Conservation (phyloP, 2,888 invertebrate genomes). For the Drosophila vallismaia region DNA sequence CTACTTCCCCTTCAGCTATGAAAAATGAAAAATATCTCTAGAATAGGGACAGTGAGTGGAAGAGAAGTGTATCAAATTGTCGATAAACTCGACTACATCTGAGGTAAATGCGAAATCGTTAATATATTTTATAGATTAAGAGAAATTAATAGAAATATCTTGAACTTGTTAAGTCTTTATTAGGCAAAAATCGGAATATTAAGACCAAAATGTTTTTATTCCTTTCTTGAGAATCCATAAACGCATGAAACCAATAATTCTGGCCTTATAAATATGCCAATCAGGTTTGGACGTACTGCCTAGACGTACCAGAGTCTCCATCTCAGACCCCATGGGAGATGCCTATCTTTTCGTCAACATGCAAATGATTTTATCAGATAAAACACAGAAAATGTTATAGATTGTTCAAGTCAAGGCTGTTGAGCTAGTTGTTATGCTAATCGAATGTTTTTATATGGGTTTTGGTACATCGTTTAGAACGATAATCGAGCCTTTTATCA, state of each 20-base stretch:
- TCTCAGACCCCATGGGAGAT: background rate
- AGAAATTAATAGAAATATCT: background rate
- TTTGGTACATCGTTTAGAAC: slow-evolving; percentile 9
- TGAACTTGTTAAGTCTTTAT: slow-evolving; percentile 1
- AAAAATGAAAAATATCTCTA: no score
- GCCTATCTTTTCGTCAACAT: slow-evolving; percentile 7
- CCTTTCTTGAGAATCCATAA: slow-evolving; percentile 16
- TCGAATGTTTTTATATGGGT: background rate
- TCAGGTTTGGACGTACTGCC: background rate
- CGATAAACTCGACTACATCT: no score
- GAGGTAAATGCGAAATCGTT: background rate
- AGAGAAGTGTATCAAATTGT: no score
- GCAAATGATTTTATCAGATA: slow-evolving; percentile 19
- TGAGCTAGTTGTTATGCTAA: slow-evolving; percentile 27
- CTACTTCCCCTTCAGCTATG: no score
- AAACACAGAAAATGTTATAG: slow-evolving; percentile 7
- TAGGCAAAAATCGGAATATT: background rate
- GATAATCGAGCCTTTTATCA: slow-evolving; percentile 15
- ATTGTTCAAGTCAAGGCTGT: slow-evolving; percentile 6
- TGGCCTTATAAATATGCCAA: background rate
- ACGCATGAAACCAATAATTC: background rate
- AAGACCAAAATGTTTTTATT: slow-evolving; percentile 14
- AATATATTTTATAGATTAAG: background rate
- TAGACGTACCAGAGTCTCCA: no score
- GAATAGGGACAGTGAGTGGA: no score